Base-by-base conservation (phyloP, 2,888 invertebrate genomes). In the Gryllus longicercus region DNA sequence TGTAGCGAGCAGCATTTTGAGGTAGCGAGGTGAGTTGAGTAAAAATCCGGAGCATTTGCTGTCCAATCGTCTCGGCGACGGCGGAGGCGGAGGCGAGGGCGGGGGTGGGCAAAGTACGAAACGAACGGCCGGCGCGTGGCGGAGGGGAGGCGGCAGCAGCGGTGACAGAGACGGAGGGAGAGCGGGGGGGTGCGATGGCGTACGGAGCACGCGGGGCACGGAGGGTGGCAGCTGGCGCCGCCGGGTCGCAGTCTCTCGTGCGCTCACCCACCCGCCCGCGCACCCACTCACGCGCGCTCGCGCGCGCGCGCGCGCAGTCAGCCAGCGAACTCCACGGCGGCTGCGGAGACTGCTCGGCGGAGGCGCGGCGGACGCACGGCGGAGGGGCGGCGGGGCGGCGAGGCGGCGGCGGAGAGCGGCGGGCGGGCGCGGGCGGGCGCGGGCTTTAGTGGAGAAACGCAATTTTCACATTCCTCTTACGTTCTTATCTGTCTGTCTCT, bases 391-490 rank as follows among this genome's bases (percentile, higher is more conserved):
- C 74, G 49, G 77, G 79, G 82, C 16, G 51, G 51, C 12, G 51
- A 21, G 21, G 51, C 11, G 51, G 51, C 51, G n/a, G 63, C 16
- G n/a, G 63, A n/a, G n/a, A 8, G 63, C 63, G n/a, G 63, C 63
- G n/a, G 63, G 63, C 12, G 63, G 63, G 63, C 63, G n/a, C n/a
- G n/a, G n/a, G 14, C 16, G 63, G 16, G 63, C 63, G n/a, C 63
- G 63, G 63, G 63, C 63, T 63, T 79, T 79, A 49, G 76, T 49
- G 74, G 78, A 78, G 78, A 80, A 78, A 79, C 80, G 80, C 79
- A 81, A 80, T 80, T 80, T 82, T 79, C 80, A 79, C 82, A 80
- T 80, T 82, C 63, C 63, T 63, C 63, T 63, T 63, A 63, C 63
- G 63, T 63, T 63, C 79, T 76, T 74, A 74, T 63, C 75, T 78